Percentiles rank a stretch among this genome's conserved stretches.
Evolutionary conservation across 2,888 invertebrate genomes (phyloP).

Genomic region (Agriopis marginaria): DNA sequence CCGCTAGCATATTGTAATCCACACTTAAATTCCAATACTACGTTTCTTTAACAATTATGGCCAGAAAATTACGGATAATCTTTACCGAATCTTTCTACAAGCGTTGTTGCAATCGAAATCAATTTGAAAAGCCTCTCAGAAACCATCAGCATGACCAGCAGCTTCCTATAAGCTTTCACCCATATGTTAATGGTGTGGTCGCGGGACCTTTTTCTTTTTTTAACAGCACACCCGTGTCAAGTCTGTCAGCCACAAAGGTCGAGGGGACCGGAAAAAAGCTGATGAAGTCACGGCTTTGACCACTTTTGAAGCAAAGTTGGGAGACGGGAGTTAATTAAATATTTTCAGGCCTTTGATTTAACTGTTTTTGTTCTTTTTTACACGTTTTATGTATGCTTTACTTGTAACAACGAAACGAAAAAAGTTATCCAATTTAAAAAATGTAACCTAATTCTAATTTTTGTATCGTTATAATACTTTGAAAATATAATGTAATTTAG

Average conservation of each 20-base stretch:
- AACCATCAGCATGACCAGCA: constrained; percentile 23
- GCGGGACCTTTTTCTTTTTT: constrained; percentile 39
- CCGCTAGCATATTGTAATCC: too few relatives aligned
- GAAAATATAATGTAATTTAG: too few relatives aligned
- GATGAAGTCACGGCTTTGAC: constrained; percentile 39
- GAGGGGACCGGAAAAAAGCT: constrained; percentile 37
- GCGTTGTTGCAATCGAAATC: constrained; percentile 13
- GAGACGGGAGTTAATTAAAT: constrained; percentile 29
- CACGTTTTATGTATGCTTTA: too few relatives aligned
- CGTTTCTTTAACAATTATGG: not conserved
- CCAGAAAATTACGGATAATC: not conserved
- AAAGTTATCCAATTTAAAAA: too few relatives aligned
- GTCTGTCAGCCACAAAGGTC: constrained; percentile 42
- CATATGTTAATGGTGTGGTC: constrained; percentile 38
- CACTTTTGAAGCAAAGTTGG: constrained; percentile 21
- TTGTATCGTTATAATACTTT: too few relatives aligned
- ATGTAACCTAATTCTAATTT: too few relatives aligned
- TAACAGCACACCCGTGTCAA: constrained; percentile 41
- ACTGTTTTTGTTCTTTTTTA: not conserved
- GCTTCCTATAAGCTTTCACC: constrained; percentile 32
- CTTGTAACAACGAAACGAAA: too few relatives aligned
- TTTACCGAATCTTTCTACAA: not conserved
- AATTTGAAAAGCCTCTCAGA: constrained; percentile 6
- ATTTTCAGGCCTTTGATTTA: constrained; percentile 1
- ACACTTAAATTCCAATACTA: too few relatives aligned